Percentiles rank a stretch among this genome's conserved stretches.
These are phyloP conservation scores for Coccyzus lansbergi DNA, from an alignment of 2,797 vertebrate species.

Conservation along the genomic window DNA sequence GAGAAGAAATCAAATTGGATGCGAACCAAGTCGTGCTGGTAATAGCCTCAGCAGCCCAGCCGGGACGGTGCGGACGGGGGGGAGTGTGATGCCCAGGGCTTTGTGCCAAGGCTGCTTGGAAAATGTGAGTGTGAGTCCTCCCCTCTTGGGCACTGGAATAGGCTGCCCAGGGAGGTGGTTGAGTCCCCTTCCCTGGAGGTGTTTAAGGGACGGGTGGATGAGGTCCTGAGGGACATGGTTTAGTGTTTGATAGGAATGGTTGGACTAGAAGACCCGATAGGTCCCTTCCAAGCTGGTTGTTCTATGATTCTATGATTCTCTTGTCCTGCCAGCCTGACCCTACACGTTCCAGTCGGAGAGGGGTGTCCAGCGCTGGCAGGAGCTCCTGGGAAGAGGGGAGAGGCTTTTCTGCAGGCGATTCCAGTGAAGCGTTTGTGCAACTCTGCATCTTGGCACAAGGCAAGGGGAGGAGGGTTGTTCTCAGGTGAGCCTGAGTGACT, in stretches of 20 bases:
- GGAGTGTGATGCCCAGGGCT: accelerated
- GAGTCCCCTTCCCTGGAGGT: no score
- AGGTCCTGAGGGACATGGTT: no score
- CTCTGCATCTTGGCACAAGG: accelerated
- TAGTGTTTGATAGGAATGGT: no score
- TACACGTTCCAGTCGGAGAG: not conserved
- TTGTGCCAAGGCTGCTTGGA: accelerated
- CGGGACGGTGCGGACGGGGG: not conserved
- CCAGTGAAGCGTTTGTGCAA: not conserved
- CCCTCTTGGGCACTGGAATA: no score
- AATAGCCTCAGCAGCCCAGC: not conserved
- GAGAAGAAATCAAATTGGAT: not conserved
- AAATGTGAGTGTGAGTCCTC: not conserved
- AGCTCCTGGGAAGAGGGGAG: not conserved
- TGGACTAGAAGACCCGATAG: no score
- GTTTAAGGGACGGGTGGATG: no score
- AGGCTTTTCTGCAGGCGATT: not conserved
- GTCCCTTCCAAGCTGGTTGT: no score
- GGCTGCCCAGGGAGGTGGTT: no score
- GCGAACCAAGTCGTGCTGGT: accelerated
- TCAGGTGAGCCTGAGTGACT: not conserved
- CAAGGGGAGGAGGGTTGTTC: not conserved
- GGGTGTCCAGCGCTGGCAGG: not conserved
- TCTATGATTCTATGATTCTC: no score
- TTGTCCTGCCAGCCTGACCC: not conserved